Evolutionary conservation across 1,140 invertebrate species (phyloP), one percentile per base, ranked within the genome.

Genomic region (Hesperophylax magnus): DNA sequence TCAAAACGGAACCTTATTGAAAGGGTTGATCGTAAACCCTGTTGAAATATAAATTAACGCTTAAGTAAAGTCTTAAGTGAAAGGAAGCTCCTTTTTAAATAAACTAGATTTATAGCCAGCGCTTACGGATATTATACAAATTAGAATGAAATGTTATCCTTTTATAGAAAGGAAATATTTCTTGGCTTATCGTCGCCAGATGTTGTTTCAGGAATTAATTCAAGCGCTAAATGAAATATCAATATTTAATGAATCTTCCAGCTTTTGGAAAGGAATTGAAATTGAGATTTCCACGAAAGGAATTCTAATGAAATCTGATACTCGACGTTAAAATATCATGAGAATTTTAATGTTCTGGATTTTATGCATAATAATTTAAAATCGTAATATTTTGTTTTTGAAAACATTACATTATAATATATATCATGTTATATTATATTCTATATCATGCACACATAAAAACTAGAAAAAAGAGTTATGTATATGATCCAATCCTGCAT

Each of bases 61-160:
- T 3, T 9, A 58, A 54, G 72, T 31, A 56, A 75, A 65, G 27
- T 27, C 27, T 77, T 6, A 60, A 77, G 58, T 34, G 54, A 77
- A 77, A 77, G 74, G 52, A 14, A 39, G 20, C 15, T 27, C 47
- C 58, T 58, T 77, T 39, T 77, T 34, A 61, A 77, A 77, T 22
- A 77, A 77, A 34, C 39, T n/a, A 77, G 76, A 82, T 82, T 82
- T 82, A 82, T 78, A 24, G 71, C 54, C 22, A 65, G 56, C 72
- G 60, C 58, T 82, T 74, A 82, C 72, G 69, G 81, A 79, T 82
- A 79, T 78, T 67, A 76, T 60, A 69, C 60, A 82, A 82, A 82
- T 82, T 76, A 76, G 69, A 76, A 78, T 82, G 78, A 75, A 82
- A 82, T 79, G 77, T 78, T 82, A 82, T 76, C 77, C 56, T 56